Evolutionary conservation across 2,888 invertebrate species (phyloP).

Genomic region (Eucriotettix oculatus): DNA sequence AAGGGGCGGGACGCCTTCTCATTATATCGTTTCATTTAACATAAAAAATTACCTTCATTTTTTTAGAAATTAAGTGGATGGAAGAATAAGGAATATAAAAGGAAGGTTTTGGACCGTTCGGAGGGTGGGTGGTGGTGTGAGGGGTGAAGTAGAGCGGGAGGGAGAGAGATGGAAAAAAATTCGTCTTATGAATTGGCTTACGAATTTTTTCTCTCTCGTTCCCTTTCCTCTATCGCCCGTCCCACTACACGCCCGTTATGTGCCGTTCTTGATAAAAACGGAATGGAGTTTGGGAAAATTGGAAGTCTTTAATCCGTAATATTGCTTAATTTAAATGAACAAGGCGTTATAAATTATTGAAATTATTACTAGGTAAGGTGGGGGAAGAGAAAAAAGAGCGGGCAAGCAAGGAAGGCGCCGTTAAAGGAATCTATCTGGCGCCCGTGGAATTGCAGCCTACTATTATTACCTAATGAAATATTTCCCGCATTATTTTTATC

Average conservation of each 20-base stretch:
- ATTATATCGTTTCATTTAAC: slow-evolving; percentile 15
- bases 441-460: background rate
- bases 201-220: background rate
- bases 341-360: slow-evolving; percentile 14
- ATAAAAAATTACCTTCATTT: slow-evolving; percentile 15
- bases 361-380: slow-evolving; percentile 10
- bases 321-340: slow-evolving; percentile 16
- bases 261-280: background rate
- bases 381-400: background rate
- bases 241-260: background rate
- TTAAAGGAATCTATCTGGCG: background rate
- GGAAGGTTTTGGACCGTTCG: background rate
- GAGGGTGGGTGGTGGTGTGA: background rate
- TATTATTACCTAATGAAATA: slow-evolving; percentile 2
- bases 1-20: slow-evolving; percentile 4
- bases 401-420: background rate
- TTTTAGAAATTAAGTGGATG: slow-evolving; percentile 14
- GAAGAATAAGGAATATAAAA: slow-evolving; percentile 3
- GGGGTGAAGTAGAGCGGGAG: background rate
- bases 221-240: background rate
- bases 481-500: background rate
- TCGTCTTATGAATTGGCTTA: background rate
- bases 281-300: slow-evolving; percentile 8
- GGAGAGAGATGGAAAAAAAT: background rate
- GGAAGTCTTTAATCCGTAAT: slow-evolving; percentile 13